Base-by-base conservation (phyloP, 2,888 invertebrate genomes). In the Timema cristinae region DNA sequence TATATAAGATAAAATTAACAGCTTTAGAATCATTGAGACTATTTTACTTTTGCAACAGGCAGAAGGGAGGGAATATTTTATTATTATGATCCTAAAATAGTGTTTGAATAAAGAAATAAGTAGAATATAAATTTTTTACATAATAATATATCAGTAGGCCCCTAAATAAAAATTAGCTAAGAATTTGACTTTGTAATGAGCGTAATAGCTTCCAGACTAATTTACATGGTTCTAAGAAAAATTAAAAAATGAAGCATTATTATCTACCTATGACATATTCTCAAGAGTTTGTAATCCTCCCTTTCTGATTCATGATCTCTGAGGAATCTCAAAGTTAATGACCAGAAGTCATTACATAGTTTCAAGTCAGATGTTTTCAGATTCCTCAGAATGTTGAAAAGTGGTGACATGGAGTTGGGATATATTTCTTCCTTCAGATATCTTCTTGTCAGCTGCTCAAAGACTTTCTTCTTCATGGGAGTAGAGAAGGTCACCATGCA, bases 301-400 rank as follows among this genome's bases (percentile, higher is more conserved):
- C 77, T 77, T 61, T 81, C 78, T 11, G 75, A 75, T 0, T 77
- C 71, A 49, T 78, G 75, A 4, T 75, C 72, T 9, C 81, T 77
- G 56, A 86, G 73, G 61, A 81, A 77, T 2, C 78, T 68, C 0
- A 85, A 71, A 0, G 84, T 80, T 69, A 79, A 80, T 9, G 80
- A 77, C 87, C 87, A 87, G 75, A 84, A 86, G 5, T 76, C 72
- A 74, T 85, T 78, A 75, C 85, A 85, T 10, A 85, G 67, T 6
- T 79, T 76, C 0, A 76, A 71, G 76, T 87, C 84, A 0, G 84
- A 82, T 47, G 84, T 81, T 79, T 86, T 87, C 0, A 85, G 75
- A 50, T 82, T 80, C 1, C 84, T 81, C 50, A 86, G 75, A n/a
- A 83, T 80, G 76, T 82, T 83, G 71, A 84, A 82, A 2, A 86